phyloP scores from a whole-genome alignment of 2,888 invertebrate genomes.

The Rambutsinella grinnellia region DNA sequence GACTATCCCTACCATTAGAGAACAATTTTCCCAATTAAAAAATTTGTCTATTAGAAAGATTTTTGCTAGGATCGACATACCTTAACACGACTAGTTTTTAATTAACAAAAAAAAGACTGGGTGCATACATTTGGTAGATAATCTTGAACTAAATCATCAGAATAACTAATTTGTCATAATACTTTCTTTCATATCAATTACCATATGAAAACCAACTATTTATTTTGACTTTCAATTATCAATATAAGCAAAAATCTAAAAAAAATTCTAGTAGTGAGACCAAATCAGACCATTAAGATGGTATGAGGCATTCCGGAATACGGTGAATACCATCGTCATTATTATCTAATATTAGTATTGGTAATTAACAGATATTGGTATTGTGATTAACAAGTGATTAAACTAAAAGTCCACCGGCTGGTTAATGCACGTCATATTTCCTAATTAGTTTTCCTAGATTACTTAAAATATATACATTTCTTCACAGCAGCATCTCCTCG shows the following conservation, averaged over 20 bases:
- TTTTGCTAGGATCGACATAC: conserved; percentile 34
- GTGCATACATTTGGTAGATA: conserved; percentile 27
- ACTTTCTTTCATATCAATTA: not conserved
- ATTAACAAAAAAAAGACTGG: conserved; percentile 45
- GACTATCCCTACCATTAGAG: conserved; percentile 13
- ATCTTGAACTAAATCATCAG: not conserved
- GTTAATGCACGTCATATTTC: not conserved
- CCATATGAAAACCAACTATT: not conserved
- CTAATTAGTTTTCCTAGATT: too few species aligned
- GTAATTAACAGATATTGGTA: not conserved
- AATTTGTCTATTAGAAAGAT: conserved; percentile 41
- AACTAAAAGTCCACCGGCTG: not conserved
- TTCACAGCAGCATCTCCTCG: too few species aligned
- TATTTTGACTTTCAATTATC: not conserved
- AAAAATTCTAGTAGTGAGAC: conserved; percentile 43
- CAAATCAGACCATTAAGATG: conserved; percentile 54
- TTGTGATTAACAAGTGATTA: not conserved
- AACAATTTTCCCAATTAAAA: conserved; percentile 12
- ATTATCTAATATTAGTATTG: not conserved
- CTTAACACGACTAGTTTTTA: conserved; percentile 48
- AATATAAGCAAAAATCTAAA: conserved; percentile 24
- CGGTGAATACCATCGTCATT: not conserved
- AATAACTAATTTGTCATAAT: not conserved
- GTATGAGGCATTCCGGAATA: not conserved
- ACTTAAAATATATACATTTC: too few species aligned